A percentile compares a stretch with the other conserved stretches of the same genome.
phyloP scores from a whole-genome alignment of 1,140 invertebrate genomes.

The Amyelois transitella region DNA sequence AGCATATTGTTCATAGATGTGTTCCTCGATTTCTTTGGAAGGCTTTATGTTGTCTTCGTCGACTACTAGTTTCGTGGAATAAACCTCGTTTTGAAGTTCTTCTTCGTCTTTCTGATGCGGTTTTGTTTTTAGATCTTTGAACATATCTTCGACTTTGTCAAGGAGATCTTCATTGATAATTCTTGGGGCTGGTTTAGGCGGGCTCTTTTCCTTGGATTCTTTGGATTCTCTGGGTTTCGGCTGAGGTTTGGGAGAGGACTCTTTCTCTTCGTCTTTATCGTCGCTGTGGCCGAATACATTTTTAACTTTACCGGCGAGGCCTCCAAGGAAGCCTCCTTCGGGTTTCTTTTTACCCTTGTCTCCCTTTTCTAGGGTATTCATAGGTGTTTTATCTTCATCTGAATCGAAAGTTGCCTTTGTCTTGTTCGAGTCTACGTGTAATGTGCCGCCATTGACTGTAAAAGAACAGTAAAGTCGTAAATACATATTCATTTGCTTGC shows the following conservation, averaged over 20 bases:
- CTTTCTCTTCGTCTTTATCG: slow-evolving; percentile 52
- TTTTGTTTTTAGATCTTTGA: slow-evolving; percentile 60
- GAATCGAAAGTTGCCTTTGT: slow-evolving; percentile 70
- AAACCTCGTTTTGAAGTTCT: slow-evolving; percentile 46
- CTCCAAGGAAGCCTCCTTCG: slow-evolving; percentile 56
- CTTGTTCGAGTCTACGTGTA: slow-evolving; percentile 64
- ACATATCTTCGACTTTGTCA: slow-evolving; percentile 71
- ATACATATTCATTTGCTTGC: background rate
- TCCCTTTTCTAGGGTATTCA: slow-evolving; percentile 63
- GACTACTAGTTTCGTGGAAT: slow-evolving; percentile 58
- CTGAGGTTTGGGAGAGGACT: slow-evolving; percentile 54
- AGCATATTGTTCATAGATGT: slow-evolving; percentile 60
- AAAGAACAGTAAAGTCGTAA: slow-evolving; percentile 7
- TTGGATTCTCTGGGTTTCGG: slow-evolving; percentile 53
- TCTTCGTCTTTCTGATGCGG: slow-evolving; percentile 54
- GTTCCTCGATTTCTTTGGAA: slow-evolving; percentile 42
- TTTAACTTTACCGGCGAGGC: slow-evolving; percentile 60
- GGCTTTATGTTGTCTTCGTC: slow-evolving; percentile 50
- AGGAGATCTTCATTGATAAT: slow-evolving; percentile 67
- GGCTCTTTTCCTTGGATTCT: slow-evolving; percentile 35
- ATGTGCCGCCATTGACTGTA: slow-evolving; percentile 58
- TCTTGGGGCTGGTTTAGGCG: slow-evolving; percentile 61
- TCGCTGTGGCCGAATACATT: slow-evolving; percentile 57
- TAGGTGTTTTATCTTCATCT: slow-evolving; percentile 69
- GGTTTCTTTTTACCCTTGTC: slow-evolving; percentile 64